Percentiles rank a stretch among this genome's conserved stretches.
Evolutionary conservation across 1,140 invertebrate genomes (phyloP).

Genomic region (Brachionus rotundiformis): DNA sequence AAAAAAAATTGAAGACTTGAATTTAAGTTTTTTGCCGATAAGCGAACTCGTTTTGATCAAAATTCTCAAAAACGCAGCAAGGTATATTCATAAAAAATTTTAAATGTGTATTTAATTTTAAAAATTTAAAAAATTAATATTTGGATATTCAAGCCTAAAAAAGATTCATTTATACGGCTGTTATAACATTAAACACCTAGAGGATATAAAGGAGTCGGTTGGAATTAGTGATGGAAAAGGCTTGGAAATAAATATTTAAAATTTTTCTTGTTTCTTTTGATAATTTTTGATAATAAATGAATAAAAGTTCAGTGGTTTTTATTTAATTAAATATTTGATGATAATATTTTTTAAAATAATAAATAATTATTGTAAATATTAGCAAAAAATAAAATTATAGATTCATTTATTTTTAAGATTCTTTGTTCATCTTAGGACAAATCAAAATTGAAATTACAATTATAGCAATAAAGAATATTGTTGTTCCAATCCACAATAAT

Average conservation of each 20-base stretch:
- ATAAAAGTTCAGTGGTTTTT: neutral
- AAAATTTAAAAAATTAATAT: too few species aligned
- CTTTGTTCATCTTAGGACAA: conserved; percentile 31
- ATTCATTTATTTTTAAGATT: neutral
- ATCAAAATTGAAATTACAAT: conserved; percentile 2
- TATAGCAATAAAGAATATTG: conserved; percentile 18
- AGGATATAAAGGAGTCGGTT: neutral
- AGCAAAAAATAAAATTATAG: neutral
- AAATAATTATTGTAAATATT: neutral
- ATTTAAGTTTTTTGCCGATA: conserved; percentile 38
- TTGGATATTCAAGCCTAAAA: too few species aligned
- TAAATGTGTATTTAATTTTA: too few species aligned
- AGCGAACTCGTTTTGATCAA: conserved; percentile 29
- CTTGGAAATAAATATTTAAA: conserved; percentile 39
- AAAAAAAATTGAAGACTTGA: conserved; percentile 8
- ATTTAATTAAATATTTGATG: too few species aligned
- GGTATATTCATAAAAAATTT: neutral
- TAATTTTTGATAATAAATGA: neutral
- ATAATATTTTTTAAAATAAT: conserved; percentile 19
- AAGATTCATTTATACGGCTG: conserved; percentile 34
- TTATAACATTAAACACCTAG: conserved; percentile 30
- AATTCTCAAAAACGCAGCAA: conserved; percentile 31
- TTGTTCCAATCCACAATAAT: conserved; percentile 37
- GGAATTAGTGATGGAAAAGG: neutral
- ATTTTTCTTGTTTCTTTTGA: conserved; percentile 4